Evolutionary conservation across 2,888 invertebrate species (phyloP), one percentile per base, ranked within the genome.

Genomic region (Caenorhabditis panamensis): DNA sequence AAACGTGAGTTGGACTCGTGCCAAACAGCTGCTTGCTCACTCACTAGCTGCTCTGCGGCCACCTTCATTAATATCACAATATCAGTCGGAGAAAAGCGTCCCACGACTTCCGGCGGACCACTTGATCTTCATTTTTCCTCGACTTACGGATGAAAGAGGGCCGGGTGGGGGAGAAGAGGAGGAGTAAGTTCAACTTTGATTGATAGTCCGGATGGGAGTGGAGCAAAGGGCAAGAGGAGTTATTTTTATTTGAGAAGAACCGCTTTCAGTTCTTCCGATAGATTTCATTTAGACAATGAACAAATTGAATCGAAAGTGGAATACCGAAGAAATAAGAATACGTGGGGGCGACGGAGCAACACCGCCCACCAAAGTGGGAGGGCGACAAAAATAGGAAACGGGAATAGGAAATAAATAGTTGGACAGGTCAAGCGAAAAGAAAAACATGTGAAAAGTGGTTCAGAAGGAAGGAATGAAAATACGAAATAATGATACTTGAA

Each of bases 31-130:
- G 75, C 61, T 73, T 64, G 63, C 72, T 73, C 64, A 37, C 72
- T 72, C 62, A 26, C 54, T 41, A 8, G 58, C 28, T 53, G 59
- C 61, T 44, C 59, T 53, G 75, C 66, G 75, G 75, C 53, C 66
- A 72, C 71, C 41, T 66, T 75, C 75, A 75, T 75, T 75, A 75
- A 75, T 66, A 75, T 75, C 75, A 75, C 75, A 61, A 75, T 66
- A 75, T 75, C 75, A 75, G 66, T 61, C 6, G 56, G 51, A 58
- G 56, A 58, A 66, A 26, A 37, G 54, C 63, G 54, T 44, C 66
- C 53, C 66, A 75, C 75, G 59, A 36, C 44, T 75, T 75, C 75
- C 75, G 75, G 75, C 75, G 75, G 75, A 54, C 28, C 41, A 36
- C 47, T 56, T 18, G 26, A 41, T 22, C 13, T 31, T 56, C 24